phyloP scores from a whole-genome alignment of 2,113 vertebrate genomes.

The Gadus macrocephalus region DNA sequence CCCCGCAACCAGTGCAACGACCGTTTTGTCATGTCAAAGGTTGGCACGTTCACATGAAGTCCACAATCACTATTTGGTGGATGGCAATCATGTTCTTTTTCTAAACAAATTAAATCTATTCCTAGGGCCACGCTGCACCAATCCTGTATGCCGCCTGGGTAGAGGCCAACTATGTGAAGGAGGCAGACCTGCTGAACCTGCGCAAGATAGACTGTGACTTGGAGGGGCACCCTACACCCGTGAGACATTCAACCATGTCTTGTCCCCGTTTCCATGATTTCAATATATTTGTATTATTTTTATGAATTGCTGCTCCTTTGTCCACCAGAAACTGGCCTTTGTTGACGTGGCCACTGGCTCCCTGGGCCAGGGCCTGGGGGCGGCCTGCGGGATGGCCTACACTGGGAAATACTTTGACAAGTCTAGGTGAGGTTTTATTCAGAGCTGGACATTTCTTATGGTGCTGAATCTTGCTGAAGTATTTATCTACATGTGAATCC shows the following conservation, averaged over 20 bases:
- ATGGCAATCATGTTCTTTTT: neutral
- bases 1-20: conserved; percentile 77
- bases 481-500: too few relatives aligned
- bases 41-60: conserved; percentile 19
- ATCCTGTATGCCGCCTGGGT: conserved; percentile 78
- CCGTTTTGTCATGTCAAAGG: conserved; percentile 82
- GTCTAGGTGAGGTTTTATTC: conserved; percentile 65
- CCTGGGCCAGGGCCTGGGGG: conserved; percentile 80
- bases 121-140: conserved; percentile 78
- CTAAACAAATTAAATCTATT: neutral
- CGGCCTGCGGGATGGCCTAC: conserved; percentile 87
- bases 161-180: conserved; percentile 73
- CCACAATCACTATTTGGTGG: neutral
- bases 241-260: conserved; percentile 35
- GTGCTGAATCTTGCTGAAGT: too few relatives aligned
- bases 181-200: conserved; percentile 73
- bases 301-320: neutral
- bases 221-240: conserved; percentile 84
- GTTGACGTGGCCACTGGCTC: conserved; percentile 82
- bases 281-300: neutral
- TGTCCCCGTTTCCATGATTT: neutral
- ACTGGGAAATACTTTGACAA: conserved; percentile 85
- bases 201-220: conserved; percentile 74
- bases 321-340: conserved; percentile 76
- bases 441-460: neutral